Evolutionary conservation across 30 jellyfish, hydroid and myxozoan genomes (phyloP).

Genomic region (Chrysaora quinquecirrha): DNA sequence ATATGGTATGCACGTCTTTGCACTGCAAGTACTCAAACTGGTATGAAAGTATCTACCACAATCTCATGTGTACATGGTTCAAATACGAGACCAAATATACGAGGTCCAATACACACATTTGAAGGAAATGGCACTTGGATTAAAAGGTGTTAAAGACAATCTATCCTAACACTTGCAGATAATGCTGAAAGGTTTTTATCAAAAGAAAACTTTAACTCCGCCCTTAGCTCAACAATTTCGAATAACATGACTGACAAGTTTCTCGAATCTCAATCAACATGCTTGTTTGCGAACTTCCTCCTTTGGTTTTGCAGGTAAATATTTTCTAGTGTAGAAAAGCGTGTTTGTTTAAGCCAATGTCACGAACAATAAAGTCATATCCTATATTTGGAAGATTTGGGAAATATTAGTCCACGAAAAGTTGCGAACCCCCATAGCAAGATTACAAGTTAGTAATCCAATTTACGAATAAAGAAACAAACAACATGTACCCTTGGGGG

Average conservation of each 20-base stretch:
- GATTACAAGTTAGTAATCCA: too few relatives aligned
- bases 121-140: constrained; percentile 64
- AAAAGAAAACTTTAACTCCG: constrained; percentile 47
- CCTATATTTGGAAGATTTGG: neutral
- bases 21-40: too few relatives aligned
- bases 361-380: neutral
- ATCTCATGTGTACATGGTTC: constrained; percentile 7
- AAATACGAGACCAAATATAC: constrained; percentile 6
- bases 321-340: constrained; percentile 16
- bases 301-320: constrained; percentile 43
- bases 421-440: too few relatives aligned
- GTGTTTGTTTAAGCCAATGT: neutral
- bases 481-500: too few relatives aligned
- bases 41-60: too few relatives aligned
- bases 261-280: constrained; percentile 42
- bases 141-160: constrained; percentile 26
- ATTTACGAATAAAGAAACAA: too few relatives aligned
- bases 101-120: constrained; percentile 14
- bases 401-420: neutral
- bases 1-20: too few relatives aligned
- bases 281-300: constrained; percentile 16
- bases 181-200: constrained; percentile 42
- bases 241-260: constrained; percentile 68
- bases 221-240: constrained; percentile 56
- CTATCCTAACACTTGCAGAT: neutral